phyloP scores from a whole-genome alignment of 2,888 invertebrate species.

The Charanyca ferruginea region DNA sequence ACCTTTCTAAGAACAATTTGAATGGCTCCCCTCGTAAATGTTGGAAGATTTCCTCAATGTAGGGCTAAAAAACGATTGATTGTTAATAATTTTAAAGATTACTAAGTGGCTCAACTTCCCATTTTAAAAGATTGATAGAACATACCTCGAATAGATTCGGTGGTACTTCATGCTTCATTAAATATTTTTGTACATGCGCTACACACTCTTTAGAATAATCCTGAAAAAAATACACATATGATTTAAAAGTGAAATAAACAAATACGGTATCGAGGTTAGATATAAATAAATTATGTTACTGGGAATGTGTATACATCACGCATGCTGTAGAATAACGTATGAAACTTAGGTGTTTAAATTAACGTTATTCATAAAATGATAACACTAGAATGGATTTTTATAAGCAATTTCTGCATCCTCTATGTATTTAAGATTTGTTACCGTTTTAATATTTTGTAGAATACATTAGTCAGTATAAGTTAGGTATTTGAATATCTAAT shows the following conservation, averaged over 20 bases:
- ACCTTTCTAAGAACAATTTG: conserved; percentile 99
- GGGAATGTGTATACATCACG: conserved; percentile 45
- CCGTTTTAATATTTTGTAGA: not conserved
- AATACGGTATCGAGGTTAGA: conserved; percentile 54
- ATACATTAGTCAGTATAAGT: not conserved
- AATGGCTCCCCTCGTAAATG: conserved; percentile 99
- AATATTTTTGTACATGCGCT: conserved; percentile 99
- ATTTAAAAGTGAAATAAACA: conserved; percentile 55
- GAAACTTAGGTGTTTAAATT: conserved; percentile 18
- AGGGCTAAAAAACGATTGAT: conserved; percentile 94
- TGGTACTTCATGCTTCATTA: conserved; percentile 99
- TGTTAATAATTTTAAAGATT: not conserved
- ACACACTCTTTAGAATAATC: conserved; percentile 99
- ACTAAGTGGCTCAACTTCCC: not conserved
- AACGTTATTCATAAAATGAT: conserved; percentile 29
- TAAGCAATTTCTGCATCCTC: not conserved
- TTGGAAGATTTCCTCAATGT: conserved; percentile 99
- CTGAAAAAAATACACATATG: conserved; percentile 91
- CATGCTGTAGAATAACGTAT: conserved; percentile 29
- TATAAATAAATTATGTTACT: conserved; percentile 57
- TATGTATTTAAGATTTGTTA: not conserved
- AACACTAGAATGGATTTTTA: conserved; percentile 13
- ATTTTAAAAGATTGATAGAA: conserved; percentile 7
- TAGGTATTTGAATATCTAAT: not conserved
- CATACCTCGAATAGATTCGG: conserved; percentile 99